These are phyloP conservation scores for Stenolophus ochropezus DNA, from an alignment of 2,888 invertebrate genomes.

Conservation along the genomic window DNA sequence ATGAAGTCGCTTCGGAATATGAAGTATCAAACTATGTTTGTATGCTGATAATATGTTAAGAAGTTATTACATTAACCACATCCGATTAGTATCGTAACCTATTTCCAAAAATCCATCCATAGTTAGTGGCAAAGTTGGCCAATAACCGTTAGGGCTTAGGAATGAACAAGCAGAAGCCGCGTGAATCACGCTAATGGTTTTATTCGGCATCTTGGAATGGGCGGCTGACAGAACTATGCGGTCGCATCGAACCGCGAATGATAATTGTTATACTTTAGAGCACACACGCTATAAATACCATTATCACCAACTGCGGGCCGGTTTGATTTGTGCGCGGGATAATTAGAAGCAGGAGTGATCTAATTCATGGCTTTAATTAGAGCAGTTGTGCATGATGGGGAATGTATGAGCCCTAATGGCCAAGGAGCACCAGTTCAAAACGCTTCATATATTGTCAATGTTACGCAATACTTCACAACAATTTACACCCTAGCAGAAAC, in stretches of 20 bases:
- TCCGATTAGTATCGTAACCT: too few relatives aligned
- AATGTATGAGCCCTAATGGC: neutral
- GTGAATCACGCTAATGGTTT: constrained; percentile 34
- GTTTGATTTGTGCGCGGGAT: neutral
- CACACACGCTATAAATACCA: constrained; percentile 72
- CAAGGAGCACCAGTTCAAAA: too few relatives aligned
- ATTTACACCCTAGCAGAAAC: too few relatives aligned
- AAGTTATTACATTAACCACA: too few relatives aligned
- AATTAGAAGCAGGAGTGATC: neutral
- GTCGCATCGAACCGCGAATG: constrained; percentile 65
- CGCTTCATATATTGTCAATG: too few relatives aligned
- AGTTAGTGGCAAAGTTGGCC: neutral
- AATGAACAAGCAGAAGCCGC: neutral
- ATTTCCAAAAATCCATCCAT: neutral
- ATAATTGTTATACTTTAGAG: constrained; percentile 63
- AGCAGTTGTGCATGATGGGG: neutral
- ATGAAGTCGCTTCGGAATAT: too few relatives aligned
- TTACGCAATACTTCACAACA: too few relatives aligned
- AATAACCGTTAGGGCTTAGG: neutral
- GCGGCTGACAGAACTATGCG: constrained; percentile 8
- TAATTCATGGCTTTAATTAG: neutral
- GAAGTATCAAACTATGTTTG: too few relatives aligned
- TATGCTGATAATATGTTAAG: too few relatives aligned
- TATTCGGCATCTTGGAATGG: constrained; percentile 17
- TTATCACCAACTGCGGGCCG: constrained; percentile 71